Base-by-base conservation (phyloP, 2,797 vertebrate genomes). In the Danio choprae region DNA sequence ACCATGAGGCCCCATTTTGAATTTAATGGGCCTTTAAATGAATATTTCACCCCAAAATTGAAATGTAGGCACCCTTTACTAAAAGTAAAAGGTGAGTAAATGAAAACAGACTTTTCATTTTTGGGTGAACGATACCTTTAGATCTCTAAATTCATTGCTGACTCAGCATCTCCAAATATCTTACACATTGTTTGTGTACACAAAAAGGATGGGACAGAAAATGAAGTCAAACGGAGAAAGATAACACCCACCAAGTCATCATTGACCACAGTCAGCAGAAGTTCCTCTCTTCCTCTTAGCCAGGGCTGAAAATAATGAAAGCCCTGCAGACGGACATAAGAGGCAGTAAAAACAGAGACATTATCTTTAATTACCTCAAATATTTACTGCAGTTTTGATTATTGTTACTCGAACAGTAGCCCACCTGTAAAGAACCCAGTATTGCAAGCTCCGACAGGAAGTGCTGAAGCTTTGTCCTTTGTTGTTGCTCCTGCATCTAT, bases 241-340 rank as follows among this genome's bases (percentile, higher is more conserved):
- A 67, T 7, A 81, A 60, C 89, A 22, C 91, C 68, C 11, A 95
- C 94, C 91, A 92, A 75, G 85, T 95, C 94, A 20, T 95, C 93
- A 41, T 95, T 95, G 44, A 95, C 90, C 0, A 95, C 92, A 0
- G 94, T 95, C 73, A 95, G 87, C 70, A 95, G 90, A 81, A 95
- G 79, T 85, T 95, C 94, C 78, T 95, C 94, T 71, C 93, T 94
- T 9, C 94, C 94, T 48, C 94, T 89, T 0, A 95, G 90, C 94
- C 94, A 95, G 0, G 94, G 93, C 89, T 95, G 94, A 84, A 95
- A 95, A 84, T 94, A 95, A 74, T 92, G 92, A 81, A 95, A 95
- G 0, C 94, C 94, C 94, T 95, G 51, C 1, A 38, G 41, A 75
- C 40, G 60, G 11, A 70, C n/a, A 74, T 64, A 22, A 22, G 36